A percentile compares a stretch with the other conserved stretches of the same genome.
These are phyloP conservation scores for Drosophila ezoana DNA, from an alignment of 2,888 invertebrate species.

Conservation along the genomic window DNA sequence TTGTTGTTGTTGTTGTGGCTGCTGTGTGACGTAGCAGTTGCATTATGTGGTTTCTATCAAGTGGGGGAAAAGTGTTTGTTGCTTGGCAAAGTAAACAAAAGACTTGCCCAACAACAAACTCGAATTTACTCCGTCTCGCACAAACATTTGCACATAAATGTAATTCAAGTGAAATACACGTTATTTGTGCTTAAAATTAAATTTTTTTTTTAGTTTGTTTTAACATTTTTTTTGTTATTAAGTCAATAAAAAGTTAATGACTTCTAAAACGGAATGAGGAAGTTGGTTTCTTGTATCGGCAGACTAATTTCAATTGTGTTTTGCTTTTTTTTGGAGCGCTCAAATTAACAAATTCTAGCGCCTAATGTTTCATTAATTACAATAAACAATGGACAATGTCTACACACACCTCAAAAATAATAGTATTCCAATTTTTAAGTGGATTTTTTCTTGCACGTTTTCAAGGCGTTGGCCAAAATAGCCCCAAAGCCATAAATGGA, in stretches of 20 bases:
- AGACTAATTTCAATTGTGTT: slow-evolving; percentile 50
- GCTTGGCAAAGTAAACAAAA: slow-evolving; percentile 59
- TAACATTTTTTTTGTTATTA: neutral
- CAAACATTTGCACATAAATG: slow-evolving; percentile 8
- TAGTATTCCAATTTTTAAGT: slow-evolving; percentile 38
- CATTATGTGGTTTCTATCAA: slow-evolving; percentile 21
- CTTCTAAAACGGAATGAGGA: slow-evolving; percentile 56
- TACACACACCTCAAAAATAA: slow-evolving; percentile 50
- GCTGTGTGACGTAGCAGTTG: slow-evolving; percentile 33
- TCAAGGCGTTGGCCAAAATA: slow-evolving; percentile 62
- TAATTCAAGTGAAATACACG: neutral
- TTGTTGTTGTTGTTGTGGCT: neutral
- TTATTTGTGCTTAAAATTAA: neutral
- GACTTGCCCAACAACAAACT: slow-evolving; percentile 52
- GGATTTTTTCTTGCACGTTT: slow-evolving; percentile 41
- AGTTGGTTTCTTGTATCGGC: slow-evolving; percentile 36
- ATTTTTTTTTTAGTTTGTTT: neutral
- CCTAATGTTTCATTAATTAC: slow-evolving; percentile 68
- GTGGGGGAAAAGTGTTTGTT: slow-evolving; percentile 11
- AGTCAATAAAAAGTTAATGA: slow-evolving; percentile 40
- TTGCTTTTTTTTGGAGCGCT: slow-evolving; percentile 7
- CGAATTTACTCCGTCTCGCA: slow-evolving; percentile 1
- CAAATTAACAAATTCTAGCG: slow-evolving; percentile 40
- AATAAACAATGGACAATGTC: slow-evolving; percentile 35
- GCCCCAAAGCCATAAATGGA: slow-evolving; percentile 27